Percentiles rank a stretch among this genome's conserved stretches.
These are phyloP conservation scores for Osmoderma eremita DNA, from an alignment of 2,888 invertebrate species.

Conservation along the genomic window DNA sequence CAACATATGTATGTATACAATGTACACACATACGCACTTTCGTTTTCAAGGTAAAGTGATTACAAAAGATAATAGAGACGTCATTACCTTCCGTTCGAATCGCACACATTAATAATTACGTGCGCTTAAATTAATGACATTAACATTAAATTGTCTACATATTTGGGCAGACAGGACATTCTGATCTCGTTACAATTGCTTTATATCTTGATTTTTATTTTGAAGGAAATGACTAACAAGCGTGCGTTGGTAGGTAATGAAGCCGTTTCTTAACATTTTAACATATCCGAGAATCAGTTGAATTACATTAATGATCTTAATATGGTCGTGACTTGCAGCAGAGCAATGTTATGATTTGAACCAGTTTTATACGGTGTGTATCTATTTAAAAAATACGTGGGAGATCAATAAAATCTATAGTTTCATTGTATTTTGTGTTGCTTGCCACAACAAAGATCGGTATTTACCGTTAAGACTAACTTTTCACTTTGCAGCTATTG, in stretches of 20 bases:
- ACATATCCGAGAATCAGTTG: background rate
- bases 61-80: constrained; percentile 15
- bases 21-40: constrained; percentile 3
- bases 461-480: too few relatives aligned
- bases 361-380: too few relatives aligned
- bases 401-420: too few relatives aligned
- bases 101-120: constrained; percentile 12
- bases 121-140: constrained; percentile 1
- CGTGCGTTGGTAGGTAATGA: constrained; percentile 14
- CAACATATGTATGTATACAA: background rate
- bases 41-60: constrained; percentile 17
- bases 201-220: constrained; percentile 12
- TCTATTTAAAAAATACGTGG: too few relatives aligned
- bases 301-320: background rate
- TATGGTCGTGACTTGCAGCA: background rate
- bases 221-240: constrained; percentile 16
- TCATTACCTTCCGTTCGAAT: constrained; percentile 10
- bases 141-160: constrained; percentile 1
- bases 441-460: too few relatives aligned
- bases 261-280: constrained; percentile 17
- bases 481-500: too few relatives aligned
- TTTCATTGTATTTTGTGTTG: too few relatives aligned
- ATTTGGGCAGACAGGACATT: constrained; percentile 15
- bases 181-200: constrained; percentile 8
- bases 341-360: too few relatives aligned